These are phyloP conservation scores for Gallinago solitaria DNA, from an alignment of 2,797 vertebrate genomes.

Conservation along the genomic window DNA sequence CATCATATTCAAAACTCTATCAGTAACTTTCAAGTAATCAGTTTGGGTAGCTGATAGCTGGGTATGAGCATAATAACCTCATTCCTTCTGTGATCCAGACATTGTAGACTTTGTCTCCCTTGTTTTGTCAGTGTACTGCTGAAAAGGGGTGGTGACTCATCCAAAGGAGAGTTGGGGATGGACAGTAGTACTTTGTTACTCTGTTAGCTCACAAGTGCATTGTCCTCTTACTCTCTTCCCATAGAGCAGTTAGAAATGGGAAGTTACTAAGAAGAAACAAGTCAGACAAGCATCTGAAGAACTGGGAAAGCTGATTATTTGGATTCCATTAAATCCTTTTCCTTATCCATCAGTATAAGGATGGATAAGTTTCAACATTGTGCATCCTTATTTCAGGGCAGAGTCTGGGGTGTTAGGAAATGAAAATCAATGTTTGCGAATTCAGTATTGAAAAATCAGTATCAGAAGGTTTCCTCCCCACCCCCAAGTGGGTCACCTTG, in stretches of 20 bases:
- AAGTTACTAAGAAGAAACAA: neutral
- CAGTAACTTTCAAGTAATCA: neutral
- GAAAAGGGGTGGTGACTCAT: neutral
- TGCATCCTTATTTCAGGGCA: neutral
- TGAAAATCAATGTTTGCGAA: neutral
- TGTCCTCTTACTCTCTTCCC: neutral
- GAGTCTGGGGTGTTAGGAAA: neutral
- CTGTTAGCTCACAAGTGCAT: neutral
- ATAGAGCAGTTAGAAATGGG: neutral
- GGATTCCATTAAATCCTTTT: neutral
- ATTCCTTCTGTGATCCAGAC: neutral
- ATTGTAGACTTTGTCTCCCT: neutral
- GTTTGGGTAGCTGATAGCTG: neutral
- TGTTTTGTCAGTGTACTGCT: neutral
- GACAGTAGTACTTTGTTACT: neutral
- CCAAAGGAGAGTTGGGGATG: neutral
- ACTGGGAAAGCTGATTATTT: neutral
- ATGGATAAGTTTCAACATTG: neutral
- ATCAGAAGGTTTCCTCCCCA: neutral
- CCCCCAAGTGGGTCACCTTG: neutral
- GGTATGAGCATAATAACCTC: neutral
- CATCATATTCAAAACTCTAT: neutral
- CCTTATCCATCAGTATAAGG: neutral
- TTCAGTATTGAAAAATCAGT: neutral
- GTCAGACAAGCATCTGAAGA: neutral